Base-by-base conservation (phyloP, 2,797 vertebrate species). In the Stomatorhinus walkeri region DNA sequence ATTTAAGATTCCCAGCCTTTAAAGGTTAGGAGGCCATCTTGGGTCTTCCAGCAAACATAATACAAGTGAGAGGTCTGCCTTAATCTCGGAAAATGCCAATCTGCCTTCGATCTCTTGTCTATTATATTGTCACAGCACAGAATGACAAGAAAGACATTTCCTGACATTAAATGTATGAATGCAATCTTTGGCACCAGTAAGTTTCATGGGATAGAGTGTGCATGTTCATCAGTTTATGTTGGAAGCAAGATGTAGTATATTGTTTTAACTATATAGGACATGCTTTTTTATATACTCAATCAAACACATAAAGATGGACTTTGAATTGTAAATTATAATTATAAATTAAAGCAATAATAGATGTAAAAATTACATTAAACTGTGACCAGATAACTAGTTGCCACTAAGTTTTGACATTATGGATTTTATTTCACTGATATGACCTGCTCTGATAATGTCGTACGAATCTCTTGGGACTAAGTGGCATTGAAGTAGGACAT, bases 401-500 rank as follows among this genome's bases (percentile, higher is more conserved):
- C 4, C 32, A 40, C 28, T 40, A 76, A 76, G 9, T 24, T 10
- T 32, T 49, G 9, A 49, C 46, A 51, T 79, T 79, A 43, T 36
- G 36, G 72, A 43, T 79, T 40, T 40, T 76, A 32, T 40, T 40
- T 79, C 32, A 43, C 16, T 6, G 32, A 40, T 40, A 79, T 43
- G 32, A 19, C 36, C 72, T n/a, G 72, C 72, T 43, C 12, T 43
- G 32, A 68, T 10, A 14, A 52, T 22, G 8, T n/a, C 14, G 7
- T 51, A 52, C 90, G 89, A 93, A 91, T 92, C 85, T 89, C 93
- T 89, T 32, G 91, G 90, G 91, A 90, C 68, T 91, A 88, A 54
- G 87, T 19, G 89, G 19, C 90, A 92, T 91, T 95, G 93, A 95
- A 94, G 93, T 93, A 92, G 89, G 89, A 92, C 93, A 93, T 94